Evolutionary conservation across 2,797 vertebrate genomes (phyloP), one percentile per base, ranked within the genome.

Genomic region (Typhlichthys subterraneus): DNA sequence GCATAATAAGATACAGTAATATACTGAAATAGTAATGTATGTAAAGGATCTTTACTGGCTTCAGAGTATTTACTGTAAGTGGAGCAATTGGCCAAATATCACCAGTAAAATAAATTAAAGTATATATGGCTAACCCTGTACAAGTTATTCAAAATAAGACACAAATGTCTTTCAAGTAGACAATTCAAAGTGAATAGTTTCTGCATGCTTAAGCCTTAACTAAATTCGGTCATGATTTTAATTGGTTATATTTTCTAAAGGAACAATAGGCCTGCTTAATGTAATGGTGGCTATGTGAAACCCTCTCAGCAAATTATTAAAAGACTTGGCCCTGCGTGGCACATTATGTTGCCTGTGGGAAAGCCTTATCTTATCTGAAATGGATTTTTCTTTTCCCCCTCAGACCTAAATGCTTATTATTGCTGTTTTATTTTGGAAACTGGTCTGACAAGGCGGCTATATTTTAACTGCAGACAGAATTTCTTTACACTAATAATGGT

Each of bases 381-480:
- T 82, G 60, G 75, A 80, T 65, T 61, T 64, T 29, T 46, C 70
- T 79, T 82, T 75, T 54, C 87, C 29, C 58, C 45, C 77, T 62
- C 47, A 45, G 53, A 38, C 48, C 63, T 63, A 75, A 77, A 73
- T 70, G 17, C 38, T 53, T 5, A 78, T 84, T 64, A 80, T 78
- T 46, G 23, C 61, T 78, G 70, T 82, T 23, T 81, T 74, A 77
- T 72, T 80, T 59, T 59, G 14, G 55, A 38, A 56, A 60, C 53
- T 53, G 53, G 46, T 63, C 59, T 72, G 75, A 76, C 56, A 65
- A 63, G 6, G 7, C 38, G 38, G 4, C 23, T 23, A 23, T 23
- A 23, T 23, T 23, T 23, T 23, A 42, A 42, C 9, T 7, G 38
- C 38, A 42, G 38, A 42, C 38, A 42, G 38, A 42, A 42, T 42